phyloP scores from a whole-genome alignment of 2,797 vertebrate genomes.

The Aselliscus stoliczkanus region DNA sequence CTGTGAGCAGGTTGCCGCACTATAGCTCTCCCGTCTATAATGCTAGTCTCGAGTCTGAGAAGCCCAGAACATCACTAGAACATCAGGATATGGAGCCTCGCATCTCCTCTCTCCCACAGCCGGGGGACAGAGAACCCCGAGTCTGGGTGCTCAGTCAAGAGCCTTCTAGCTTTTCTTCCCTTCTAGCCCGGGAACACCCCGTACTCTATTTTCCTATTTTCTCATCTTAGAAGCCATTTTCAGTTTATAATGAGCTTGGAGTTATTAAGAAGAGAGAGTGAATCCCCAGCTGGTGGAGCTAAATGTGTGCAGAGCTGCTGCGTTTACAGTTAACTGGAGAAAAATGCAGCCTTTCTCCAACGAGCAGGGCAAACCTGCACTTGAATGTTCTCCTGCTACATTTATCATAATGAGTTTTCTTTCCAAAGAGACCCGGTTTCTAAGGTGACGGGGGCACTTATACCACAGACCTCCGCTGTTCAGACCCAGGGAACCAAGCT shows the following conservation, averaged over 20 bases:
- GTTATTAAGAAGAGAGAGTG: constrained; percentile 6
- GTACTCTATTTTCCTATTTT: not conserved
- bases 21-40: not conserved
- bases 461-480: not conserved
- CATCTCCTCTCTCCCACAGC: not conserved
- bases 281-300: not conserved
- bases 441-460: not conserved
- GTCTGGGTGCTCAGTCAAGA: rapidly evolving
- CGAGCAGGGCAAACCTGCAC: not conserved
- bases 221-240: not conserved
- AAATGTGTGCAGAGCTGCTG: not conserved
- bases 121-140: rapidly evolving
- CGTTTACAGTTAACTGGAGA: not conserved
- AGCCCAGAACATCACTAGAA: not conserved
- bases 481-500: not conserved
- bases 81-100: not conserved
- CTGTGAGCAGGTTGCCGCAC: not conserved
- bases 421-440: not conserved
- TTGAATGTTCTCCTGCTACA: not conserved
- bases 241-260: not conserved
- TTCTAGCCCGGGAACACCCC: not conserved
- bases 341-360: not conserved
- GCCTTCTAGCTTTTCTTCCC: not conserved
- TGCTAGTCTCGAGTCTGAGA: not conserved
- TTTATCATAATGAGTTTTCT: not conserved